Base-by-base conservation (phyloP, 2,888 invertebrate species). In the Microchrysa polita region DNA sequence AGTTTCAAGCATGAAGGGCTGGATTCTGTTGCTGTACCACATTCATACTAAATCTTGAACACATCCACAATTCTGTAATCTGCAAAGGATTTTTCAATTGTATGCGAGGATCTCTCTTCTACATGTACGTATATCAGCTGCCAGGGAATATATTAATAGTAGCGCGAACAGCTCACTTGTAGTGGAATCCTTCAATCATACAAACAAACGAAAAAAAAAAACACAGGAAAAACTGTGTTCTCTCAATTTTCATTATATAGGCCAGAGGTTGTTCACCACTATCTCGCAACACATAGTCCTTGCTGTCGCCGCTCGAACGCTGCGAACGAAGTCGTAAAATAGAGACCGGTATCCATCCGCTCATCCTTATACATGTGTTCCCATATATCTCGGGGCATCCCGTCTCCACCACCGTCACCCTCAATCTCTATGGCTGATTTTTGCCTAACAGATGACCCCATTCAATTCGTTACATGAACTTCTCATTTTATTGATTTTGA, bases 401-500 rank as follows among this genome's bases (percentile, higher is more conserved):
- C n/a, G 5, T 57, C 27, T 34, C 27, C 27, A 34, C 27, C 27
- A 34, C 27, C 2, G 40, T 59, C 34, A 34, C 57, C 40, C 12
- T 7, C 69, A 22, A 18, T 23, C 59, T n/a, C 5, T n/a, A n/a
- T n/a, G n/a, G n/a, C n/a, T 14, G 48, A 44, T 27, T 14, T 12
- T 44, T 16, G 20, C 57, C 40, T 42, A 16, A 18, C 27, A 61
- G 42, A 20, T 42, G 57, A 67, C 67, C 72, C 57, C 61, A 27
- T 74, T 72, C 71, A 67, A 67, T 59, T 73, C 75, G 74, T 74
- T 74, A 76, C 75, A 75, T 74, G 74, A 76, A 74, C 73, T 74
- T 74, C 69, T 69, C 69, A 60, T 74, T 74, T 76, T 76, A 76
- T 76, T 76, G 76, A 76, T 76, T 76, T 76, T 73, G 74, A 69